Conservation (phyloP, 2,888 invertebrate species). For the Heteropelma amictum region DNA sequence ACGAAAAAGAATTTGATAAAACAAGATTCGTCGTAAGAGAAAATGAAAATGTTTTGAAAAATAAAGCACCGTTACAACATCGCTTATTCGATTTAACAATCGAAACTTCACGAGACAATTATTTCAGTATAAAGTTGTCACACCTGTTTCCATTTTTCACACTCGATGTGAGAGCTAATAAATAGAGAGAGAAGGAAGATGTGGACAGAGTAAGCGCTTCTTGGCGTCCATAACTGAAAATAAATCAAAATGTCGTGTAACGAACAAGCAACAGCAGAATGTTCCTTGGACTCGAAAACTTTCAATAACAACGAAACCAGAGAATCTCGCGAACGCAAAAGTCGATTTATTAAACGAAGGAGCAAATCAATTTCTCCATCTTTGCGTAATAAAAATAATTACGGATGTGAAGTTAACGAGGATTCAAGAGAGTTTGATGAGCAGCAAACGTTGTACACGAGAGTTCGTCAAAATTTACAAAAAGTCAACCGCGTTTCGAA, state of each 20-base stretch:
- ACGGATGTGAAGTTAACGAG: not conserved
- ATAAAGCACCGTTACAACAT: no score
- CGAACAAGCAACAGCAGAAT: not conserved
- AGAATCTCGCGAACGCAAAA: not conserved
- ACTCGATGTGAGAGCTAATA: no score
- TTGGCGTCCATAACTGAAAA: no score
- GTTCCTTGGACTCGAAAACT: not conserved
- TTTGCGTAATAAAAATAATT: not conserved
- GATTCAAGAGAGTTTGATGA: constrained; percentile 8
- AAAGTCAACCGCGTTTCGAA: constrained; percentile 58
- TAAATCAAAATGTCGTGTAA: constrained; percentile 6
- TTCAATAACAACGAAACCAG: not conserved
- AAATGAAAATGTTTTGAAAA: no score
- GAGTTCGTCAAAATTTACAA: constrained; percentile 49
- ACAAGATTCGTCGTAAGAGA: no score
- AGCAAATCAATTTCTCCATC: constrained; percentile 12
- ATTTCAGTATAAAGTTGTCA: no score
- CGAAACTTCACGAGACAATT: no score
- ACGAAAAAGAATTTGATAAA: no score
- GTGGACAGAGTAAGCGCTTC: no score
- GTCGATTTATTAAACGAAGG: not conserved
- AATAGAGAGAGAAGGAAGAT: no score
- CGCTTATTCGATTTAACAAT: no score
- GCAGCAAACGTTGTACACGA: constrained; percentile 27
- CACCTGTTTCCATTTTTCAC: no score